Percentiles rank a stretch among this genome's conserved stretches.
Conservation (phyloP, 2,797 vertebrate species). For the Hypotaenidia okinawae region DNA sequence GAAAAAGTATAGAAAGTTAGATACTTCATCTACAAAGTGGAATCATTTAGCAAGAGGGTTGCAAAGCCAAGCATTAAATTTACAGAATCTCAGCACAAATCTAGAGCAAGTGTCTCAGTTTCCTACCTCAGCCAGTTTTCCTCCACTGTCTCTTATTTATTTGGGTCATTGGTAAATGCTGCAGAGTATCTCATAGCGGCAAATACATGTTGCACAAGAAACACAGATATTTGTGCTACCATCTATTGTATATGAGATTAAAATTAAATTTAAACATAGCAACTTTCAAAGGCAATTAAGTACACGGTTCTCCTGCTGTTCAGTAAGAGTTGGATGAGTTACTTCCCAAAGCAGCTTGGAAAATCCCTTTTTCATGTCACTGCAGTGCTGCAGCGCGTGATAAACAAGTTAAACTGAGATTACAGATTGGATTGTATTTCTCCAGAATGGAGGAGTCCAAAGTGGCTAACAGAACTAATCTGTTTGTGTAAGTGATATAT, state of each 20-base stretch:
- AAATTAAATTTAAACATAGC: neutral
- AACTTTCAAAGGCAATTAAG: neutral
- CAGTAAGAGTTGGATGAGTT: neutral
- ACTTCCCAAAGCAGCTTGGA: neutral
- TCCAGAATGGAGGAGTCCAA: neutral
- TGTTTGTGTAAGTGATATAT: slow-evolving; percentile 10
- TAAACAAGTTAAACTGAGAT: neutral
- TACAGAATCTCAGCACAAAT: neutral
- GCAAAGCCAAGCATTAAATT: neutral
- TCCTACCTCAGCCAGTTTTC: neutral
- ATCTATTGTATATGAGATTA: neutral
- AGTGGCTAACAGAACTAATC: neutral
- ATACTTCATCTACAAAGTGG: neutral
- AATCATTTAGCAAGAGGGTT: neutral
- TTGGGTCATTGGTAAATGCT: neutral
- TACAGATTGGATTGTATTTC: neutral
- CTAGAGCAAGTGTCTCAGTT: neutral
- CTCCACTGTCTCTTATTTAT: neutral
- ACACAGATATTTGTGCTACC: neutral
- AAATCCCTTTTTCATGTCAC: neutral
- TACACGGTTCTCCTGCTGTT: neutral
- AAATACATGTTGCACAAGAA: neutral
- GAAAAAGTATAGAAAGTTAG: neutral
- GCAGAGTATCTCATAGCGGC: neutral
- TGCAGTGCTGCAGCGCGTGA: neutral